These are phyloP conservation scores for Chamaea fasciata DNA, from an alignment of 2,113 vertebrate species.

Conservation along the genomic window DNA sequence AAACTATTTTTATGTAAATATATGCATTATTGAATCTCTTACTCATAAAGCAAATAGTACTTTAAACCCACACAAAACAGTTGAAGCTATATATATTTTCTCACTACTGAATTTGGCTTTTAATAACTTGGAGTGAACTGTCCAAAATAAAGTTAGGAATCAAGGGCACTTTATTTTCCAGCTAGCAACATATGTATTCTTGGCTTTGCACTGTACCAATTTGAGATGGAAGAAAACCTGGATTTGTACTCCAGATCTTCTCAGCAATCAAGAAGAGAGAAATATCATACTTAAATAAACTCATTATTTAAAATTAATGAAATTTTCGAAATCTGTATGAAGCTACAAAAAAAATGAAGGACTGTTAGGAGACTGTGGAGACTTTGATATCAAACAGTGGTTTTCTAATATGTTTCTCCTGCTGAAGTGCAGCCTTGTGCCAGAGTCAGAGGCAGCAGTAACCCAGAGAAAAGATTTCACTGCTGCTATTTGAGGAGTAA, in stretches of 20 bases:
- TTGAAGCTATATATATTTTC: conserved; percentile 60
- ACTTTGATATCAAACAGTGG: not conserved
- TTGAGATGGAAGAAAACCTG: conserved; percentile 16
- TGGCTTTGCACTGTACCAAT: not conserved
- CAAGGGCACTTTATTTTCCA: conserved; percentile 60
- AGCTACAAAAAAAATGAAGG: not conserved
- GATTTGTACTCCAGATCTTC: not conserved
- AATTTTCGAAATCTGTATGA: not conserved
- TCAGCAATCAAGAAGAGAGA: not conserved
- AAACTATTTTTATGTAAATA: conserved; percentile 66
- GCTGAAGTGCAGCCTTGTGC: not conserved
- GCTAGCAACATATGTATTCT: conserved; percentile 17
- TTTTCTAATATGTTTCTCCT: not conserved
- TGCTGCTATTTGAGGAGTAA: not conserved
- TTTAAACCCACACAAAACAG: conserved; percentile 52
- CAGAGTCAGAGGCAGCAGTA: not conserved
- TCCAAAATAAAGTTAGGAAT: conserved; percentile 65
- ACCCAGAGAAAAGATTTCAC: not conserved
- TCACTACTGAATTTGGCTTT: conserved; percentile 62
- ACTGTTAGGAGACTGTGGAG: not conserved
- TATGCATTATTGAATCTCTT: conserved; percentile 58
- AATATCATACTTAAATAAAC: not conserved
- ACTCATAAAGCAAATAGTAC: conserved; percentile 59
- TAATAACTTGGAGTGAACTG: conserved; percentile 37
- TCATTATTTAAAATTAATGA: not conserved